These are phyloP conservation scores for Drosophila recens DNA, from an alignment of 2,888 invertebrate species.

Conservation along the genomic window DNA sequence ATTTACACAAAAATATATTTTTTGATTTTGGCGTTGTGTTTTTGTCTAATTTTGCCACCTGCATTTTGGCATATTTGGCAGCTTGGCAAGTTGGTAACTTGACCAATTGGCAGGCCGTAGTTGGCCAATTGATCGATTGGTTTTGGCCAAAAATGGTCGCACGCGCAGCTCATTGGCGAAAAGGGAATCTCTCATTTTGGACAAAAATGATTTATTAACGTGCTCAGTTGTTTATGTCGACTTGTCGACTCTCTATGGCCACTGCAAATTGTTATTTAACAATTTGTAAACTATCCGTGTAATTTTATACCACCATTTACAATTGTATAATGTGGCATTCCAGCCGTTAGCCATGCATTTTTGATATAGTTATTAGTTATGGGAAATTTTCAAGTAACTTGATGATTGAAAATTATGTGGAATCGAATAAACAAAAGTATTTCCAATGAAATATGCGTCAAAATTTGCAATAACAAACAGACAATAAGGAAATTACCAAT, in stretches of 20 bases:
- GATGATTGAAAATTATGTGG: neutral
- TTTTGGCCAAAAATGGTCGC: slow-evolving; percentile 72
- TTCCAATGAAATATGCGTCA: neutral
- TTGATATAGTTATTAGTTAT: slow-evolving; percentile 73
- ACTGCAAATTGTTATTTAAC: slow-evolving; percentile 76
- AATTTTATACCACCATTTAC: slow-evolving; percentile 49
- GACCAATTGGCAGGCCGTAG: slow-evolving; percentile 57
- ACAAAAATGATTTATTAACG: slow-evolving; percentile 78
- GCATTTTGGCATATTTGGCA: slow-evolving; percentile 78
- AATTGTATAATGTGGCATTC: slow-evolving; percentile 53
- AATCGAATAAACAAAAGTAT: neutral
- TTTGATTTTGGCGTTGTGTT: slow-evolving; percentile 60
- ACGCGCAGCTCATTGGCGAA: slow-evolving; percentile 63
- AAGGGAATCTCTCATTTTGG: slow-evolving; percentile 72
- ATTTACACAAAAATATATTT: slow-evolving; percentile 44
- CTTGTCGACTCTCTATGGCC: slow-evolving; percentile 55
- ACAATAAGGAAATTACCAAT: too few species aligned
- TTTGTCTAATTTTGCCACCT: slow-evolving; percentile 81
- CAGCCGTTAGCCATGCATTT: slow-evolving; percentile 36
- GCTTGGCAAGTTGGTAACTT: slow-evolving; percentile 48
- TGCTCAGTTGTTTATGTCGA: slow-evolving; percentile 75
- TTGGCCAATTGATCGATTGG: slow-evolving; percentile 77
- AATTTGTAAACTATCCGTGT: slow-evolving; percentile 72
- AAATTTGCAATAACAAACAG: neutral
- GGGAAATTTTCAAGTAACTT: slow-evolving; percentile 1